Base-by-base conservation (phyloP, 2,113 vertebrate genomes). In the Platanista minor region DNA sequence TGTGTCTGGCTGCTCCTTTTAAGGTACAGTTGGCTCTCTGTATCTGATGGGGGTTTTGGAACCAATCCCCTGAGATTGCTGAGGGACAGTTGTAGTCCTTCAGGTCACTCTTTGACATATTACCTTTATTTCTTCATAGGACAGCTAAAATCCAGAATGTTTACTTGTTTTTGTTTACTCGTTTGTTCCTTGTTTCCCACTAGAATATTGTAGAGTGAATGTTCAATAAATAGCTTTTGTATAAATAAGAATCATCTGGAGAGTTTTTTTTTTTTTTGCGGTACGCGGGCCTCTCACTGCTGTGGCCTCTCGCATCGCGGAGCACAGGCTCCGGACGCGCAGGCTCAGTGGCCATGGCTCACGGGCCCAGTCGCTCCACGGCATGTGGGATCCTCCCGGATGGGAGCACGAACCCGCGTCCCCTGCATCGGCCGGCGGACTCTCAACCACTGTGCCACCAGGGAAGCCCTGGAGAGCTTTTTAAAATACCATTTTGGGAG, bases 81-180 rank as follows among this genome's bases (percentile, higher is more conserved):
- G 54, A 61, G 33, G 52, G 77, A 80, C 52, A 57, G 0, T 15
- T 80, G 80, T 83, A 61, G 33, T 46, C 43, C 8, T 77, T 8
- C 25, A 90, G 84, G 72, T 94, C 14, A 23, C 39, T 74, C 12
- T 88, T 8, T 80, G 62, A 72, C 27, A 87, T 27, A 33, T 2
- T 59, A 66, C 3, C 8, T 72, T 57, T 81, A 67, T 75, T 54
- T 54, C 21, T 83, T 87, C 64, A 43, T 4, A 54, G 33, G 39
- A 78, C 10, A 83, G 72, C 29, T 91, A 36, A 93, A 93, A 91
- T 95, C 31, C 46, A 88, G 59, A 93, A 85, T 94, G 64, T 86
- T 92, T 80, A 43, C 57, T 84, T 80, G 3, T 92, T 82, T 82
- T 82, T 95, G 27, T 91, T 89, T 88, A 74, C 18, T 85, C 43